Percentiles rank a stretch among this genome's conserved stretches.
Conservation (phyloP, 1,140 invertebrate genomes). For the Melipona quadrifasciata region DNA sequence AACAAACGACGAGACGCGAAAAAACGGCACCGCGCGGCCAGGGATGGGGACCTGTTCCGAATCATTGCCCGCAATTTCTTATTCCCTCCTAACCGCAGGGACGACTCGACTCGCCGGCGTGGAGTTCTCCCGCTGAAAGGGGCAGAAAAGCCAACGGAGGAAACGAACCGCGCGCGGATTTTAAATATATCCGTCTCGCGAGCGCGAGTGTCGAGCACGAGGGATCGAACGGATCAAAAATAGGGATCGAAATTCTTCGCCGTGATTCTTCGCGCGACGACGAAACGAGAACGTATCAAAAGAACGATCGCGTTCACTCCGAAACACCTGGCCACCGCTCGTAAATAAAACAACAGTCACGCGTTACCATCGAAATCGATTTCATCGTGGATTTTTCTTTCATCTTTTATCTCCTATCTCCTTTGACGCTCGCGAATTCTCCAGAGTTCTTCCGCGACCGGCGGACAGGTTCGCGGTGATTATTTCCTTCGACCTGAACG, state of each 20-base stretch:
- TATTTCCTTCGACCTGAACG: neutral
- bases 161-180: neutral
- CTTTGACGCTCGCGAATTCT: neutral
- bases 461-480: neutral
- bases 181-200: conserved; percentile 34
- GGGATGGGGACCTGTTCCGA: conserved; percentile 43
- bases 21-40: conserved; percentile 31
- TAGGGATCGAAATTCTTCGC: neutral
- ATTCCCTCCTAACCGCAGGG: conserved; percentile 46
- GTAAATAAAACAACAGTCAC: conserved; percentile 23
- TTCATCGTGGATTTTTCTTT: conserved; percentile 1
- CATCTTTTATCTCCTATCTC: neutral
- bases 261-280: conserved; percentile 28
- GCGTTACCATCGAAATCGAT: conserved; percentile 9
- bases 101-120: no score
- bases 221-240: conserved; percentile 14
- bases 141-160: neutral
- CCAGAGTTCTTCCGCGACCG: neutral
- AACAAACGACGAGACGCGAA: conserved; percentile 45
- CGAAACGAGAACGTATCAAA: conserved; percentile 2
- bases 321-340: neutral
- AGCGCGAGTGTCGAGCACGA: neutral
- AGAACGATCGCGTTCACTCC: neutral
- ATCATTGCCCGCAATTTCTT: conserved; percentile 61
- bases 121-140: neutral